Percentiles rank a stretch among this genome's conserved stretches.
phyloP scores from a whole-genome alignment of 2,888 invertebrate species.

The Euzophera pinguis region DNA sequence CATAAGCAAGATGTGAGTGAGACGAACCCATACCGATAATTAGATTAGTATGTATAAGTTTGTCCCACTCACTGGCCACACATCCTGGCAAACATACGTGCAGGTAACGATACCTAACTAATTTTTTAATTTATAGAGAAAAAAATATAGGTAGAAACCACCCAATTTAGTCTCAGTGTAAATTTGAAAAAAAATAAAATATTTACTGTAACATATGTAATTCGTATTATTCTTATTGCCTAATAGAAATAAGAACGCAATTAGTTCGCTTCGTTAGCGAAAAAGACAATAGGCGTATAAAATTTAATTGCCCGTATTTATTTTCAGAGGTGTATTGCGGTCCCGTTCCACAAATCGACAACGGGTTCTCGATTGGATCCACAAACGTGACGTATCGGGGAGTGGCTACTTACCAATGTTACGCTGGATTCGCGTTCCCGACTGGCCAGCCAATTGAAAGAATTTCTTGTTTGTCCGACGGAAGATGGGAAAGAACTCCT shows the following conservation, averaged over 20 bases:
- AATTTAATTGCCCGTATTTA: constrained; percentile 6
- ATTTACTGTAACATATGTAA: too few species aligned
- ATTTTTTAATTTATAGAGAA: too few species aligned
- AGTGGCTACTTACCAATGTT: constrained; percentile 96
- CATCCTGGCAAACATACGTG: too few species aligned
- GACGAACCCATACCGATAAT: too few species aligned
- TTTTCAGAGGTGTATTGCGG: constrained; percentile 93
- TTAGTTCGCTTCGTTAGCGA: not conserved
- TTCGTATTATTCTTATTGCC: not conserved
- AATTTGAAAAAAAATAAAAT: too few species aligned
- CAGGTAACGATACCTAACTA: too few species aligned
- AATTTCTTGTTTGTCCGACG: constrained; percentile 93
- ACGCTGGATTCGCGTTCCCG: constrained; percentile 96
- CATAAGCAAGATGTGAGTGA: too few species aligned
- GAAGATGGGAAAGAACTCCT: constrained; percentile 95
- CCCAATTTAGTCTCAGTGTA: too few species aligned
- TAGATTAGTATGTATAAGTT: too few species aligned
- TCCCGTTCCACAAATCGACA: constrained; percentile 98
- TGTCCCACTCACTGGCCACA: too few species aligned
- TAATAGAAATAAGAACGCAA: not conserved
- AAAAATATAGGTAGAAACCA: too few species aligned
- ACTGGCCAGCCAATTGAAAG: constrained; percentile 92
- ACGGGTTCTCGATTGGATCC: constrained; percentile 97
- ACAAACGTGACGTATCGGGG: constrained; percentile 97
- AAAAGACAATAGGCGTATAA: not conserved